A percentile compares a stretch with the other conserved stretches of the same genome.
These are phyloP conservation scores for Brachionichthys hirsutus DNA, from an alignment of 2,113 vertebrate genomes.

Conservation along the genomic window DNA sequence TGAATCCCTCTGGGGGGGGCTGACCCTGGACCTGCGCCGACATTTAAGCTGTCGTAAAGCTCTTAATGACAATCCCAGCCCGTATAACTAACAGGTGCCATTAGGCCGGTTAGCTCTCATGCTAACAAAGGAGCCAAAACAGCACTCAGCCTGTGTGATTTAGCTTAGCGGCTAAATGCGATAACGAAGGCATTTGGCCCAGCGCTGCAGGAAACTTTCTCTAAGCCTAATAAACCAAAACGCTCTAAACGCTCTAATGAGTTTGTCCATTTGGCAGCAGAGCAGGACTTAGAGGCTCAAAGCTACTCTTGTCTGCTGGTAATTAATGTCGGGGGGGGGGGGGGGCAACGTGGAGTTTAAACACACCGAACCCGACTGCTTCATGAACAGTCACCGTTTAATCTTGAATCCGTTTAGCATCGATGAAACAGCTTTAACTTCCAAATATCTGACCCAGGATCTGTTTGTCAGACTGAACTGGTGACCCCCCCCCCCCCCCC, in stretches of 20 bases:
- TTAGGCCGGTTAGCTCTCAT: slow-evolving; percentile 48
- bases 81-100: slow-evolving; percentile 62
- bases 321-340: slow-evolving; percentile 48
- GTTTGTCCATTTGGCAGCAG: slow-evolving; percentile 28
- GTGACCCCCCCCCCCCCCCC: too few species aligned
- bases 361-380: slow-evolving; percentile 35
- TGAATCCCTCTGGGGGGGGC: background rate
- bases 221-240: slow-evolving; percentile 62
- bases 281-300: slow-evolving; percentile 34
- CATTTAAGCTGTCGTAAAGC: slow-evolving; percentile 39
- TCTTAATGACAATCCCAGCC: slow-evolving; percentile 49
- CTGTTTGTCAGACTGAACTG: background rate
- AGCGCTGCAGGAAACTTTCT: slow-evolving; percentile 48
- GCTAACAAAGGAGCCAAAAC: slow-evolving; percentile 72
- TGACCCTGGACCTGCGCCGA: slow-evolving; percentile 33
- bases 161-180: slow-evolving; percentile 63
- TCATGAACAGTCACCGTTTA: slow-evolving; percentile 1
- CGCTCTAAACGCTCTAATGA: slow-evolving; percentile 42
- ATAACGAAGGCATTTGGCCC: slow-evolving; percentile 69
- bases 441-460: slow-evolving; percentile 11
- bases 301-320: slow-evolving; percentile 46
- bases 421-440: background rate
- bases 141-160: slow-evolving; percentile 68
- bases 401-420: slow-evolving; percentile 23
- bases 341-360: slow-evolving; percentile 37